Evolutionary conservation across 2,888 invertebrate genomes (phyloP).

Genomic region (Flexamia atlantica): DNA sequence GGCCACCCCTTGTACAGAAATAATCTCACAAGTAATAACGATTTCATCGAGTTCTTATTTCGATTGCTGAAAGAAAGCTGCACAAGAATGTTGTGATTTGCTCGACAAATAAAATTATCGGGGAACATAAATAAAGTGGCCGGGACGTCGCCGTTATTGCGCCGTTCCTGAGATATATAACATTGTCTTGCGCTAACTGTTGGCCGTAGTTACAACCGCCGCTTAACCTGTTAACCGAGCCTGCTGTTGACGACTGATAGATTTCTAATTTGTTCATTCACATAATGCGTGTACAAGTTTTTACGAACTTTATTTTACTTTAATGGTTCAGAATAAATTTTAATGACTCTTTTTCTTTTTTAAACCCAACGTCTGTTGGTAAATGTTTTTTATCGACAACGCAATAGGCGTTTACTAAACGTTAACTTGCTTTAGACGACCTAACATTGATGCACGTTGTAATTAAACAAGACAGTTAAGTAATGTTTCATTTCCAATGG

Average conservation of each 20-base stretch:
- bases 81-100: slow-evolving; percentile 47
- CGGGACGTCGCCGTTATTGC: slow-evolving; percentile 6
- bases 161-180: slow-evolving; percentile 21
- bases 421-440: no score
- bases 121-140: slow-evolving; percentile 14
- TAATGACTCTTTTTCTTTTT: not conserved
- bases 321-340: not conserved
- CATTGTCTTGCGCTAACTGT: slow-evolving; percentile 18
- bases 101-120: slow-evolving; percentile 49
- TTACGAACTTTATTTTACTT: no score
- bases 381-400: no score
- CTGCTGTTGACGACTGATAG: not conserved
- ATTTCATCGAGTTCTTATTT: not conserved
- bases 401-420: no score
- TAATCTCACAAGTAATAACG: no score
- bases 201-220: not conserved
- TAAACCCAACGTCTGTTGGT: no score
- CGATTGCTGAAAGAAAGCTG: slow-evolving; percentile 15
- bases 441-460: no score
- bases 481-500: no score
- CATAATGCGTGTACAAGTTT: no score
- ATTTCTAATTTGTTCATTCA: no score
- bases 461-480: no score
- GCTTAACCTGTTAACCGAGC: not conserved
- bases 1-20: no score